Conservation (phyloP, 2,113 vertebrate species). For the Hypanus sabinus region DNA sequence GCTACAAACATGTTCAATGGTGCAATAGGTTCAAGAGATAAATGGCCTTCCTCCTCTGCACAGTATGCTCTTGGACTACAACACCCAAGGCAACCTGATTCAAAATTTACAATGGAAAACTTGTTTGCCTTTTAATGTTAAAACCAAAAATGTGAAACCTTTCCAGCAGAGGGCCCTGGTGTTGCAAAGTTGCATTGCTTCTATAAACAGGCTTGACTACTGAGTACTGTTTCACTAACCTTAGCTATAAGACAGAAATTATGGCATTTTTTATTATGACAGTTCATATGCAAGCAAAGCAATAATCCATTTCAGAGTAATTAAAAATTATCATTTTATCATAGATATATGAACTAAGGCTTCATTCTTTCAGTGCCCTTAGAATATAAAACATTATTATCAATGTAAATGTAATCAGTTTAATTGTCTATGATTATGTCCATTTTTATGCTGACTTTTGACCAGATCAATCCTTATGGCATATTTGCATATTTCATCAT, state of each 20-base stretch:
- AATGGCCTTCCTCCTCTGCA: no score
- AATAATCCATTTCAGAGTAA: not conserved
- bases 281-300: not conserved
- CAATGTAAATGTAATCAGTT: constrained; percentile 13
- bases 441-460: not conserved
- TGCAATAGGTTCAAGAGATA: no score
- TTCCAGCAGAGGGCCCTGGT: constrained; percentile 32
- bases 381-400: not conserved
- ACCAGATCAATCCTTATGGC: not conserved
- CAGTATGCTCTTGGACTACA: not conserved
- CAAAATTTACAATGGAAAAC: not conserved
- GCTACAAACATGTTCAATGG: no score
- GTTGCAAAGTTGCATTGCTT: not conserved
- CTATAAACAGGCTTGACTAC: not conserved
- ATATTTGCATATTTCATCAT: not conserved
- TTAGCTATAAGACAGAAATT: not conserved
- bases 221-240: not conserved
- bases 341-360: not conserved
- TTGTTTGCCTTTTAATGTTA: not conserved
- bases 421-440: constrained; percentile 13
- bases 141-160: not conserved
- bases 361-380: not conserved
- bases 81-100: not conserved
- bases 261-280: not conserved
- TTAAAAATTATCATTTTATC: not conserved